phyloP scores from a whole-genome alignment of 2,888 invertebrate species.

The Notocelia uddmanniana region DNA sequence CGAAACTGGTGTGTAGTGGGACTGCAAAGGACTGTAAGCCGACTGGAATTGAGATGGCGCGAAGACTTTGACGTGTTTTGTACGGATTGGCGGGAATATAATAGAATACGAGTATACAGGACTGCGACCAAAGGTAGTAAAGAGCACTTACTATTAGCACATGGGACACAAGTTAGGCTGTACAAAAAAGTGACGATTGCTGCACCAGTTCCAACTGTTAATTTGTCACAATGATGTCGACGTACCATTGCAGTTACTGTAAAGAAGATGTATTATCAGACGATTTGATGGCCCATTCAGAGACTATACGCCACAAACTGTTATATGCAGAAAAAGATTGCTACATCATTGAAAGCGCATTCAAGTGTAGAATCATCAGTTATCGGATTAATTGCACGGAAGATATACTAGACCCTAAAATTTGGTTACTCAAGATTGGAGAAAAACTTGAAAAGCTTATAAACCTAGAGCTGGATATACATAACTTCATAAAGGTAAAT shows the following conservation, averaged over 20 bases:
- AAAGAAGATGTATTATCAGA: not conserved
- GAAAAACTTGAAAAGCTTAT: not conserved
- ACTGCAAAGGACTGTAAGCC: too few relatives aligned
- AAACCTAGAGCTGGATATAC: not conserved
- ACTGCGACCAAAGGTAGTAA: too few relatives aligned
- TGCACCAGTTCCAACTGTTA: not conserved
- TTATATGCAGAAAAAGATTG: not conserved
- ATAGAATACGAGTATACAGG: too few relatives aligned
- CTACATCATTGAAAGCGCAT: not conserved
- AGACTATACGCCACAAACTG: not conserved
- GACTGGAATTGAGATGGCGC: too few relatives aligned
- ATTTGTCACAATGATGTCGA: not conserved
- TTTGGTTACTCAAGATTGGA: not conserved
- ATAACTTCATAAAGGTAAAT: not conserved
- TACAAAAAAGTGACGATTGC: not conserved
- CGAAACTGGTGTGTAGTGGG: too few relatives aligned
- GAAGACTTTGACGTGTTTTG: too few relatives aligned
- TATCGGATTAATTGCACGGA: not conserved
- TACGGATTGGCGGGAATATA: too few relatives aligned
- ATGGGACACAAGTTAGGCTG: too few relatives aligned
- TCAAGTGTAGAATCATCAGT: not conserved
- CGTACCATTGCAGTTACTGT: not conserved
- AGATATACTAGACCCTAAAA: not conserved
- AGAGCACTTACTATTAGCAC: too few relatives aligned
- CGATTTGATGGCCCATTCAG: not conserved